phyloP scores from a whole-genome alignment of 2,797 vertebrate species.

The Lutjanus campechanus region DNA sequence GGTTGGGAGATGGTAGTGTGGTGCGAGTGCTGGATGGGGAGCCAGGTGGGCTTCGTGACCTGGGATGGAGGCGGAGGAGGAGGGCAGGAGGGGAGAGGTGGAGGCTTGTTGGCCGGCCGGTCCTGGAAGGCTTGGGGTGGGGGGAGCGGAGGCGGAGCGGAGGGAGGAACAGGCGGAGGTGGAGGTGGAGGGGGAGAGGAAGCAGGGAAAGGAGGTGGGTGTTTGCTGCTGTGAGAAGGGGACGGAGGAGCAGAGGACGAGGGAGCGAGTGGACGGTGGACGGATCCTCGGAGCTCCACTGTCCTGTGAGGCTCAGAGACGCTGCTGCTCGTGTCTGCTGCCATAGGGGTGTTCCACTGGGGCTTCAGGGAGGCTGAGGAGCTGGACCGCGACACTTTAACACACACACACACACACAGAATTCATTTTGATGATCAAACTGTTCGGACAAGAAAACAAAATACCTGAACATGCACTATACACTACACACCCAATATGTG shows the following conservation, averaged over 20 bases:
- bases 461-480: background rate
- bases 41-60: conserved; percentile 85
- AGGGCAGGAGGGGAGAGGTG: conserved; percentile 77
- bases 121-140: conserved; percentile 78
- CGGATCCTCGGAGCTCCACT: conserved; percentile 63
- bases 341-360: conserved; percentile 80
- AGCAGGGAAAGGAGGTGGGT: conserved; percentile 38
- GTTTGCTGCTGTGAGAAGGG: conserved; percentile 57
- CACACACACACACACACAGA: conserved; percentile 29
- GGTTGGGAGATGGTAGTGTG: conserved; percentile 69
- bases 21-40: conserved; percentile 80
- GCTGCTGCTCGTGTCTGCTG: conserved; percentile 42
- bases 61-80: conserved; percentile 80
- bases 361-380: conserved; percentile 84
- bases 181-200: conserved; percentile 73
- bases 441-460: background rate
- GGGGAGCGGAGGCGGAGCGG: conserved; percentile 77
- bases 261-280: conserved; percentile 74
- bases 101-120: conserved; percentile 70
- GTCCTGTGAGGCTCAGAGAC: conserved; percentile 66
- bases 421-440: background rate
- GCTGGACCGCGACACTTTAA: conserved; percentile 80
- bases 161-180: conserved; percentile 74
- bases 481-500: too few relatives aligned
- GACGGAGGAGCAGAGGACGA: conserved; percentile 80